Conservation (phyloP, 1,140 invertebrate species). For the Daktulosphaira vitifoliae region DNA sequence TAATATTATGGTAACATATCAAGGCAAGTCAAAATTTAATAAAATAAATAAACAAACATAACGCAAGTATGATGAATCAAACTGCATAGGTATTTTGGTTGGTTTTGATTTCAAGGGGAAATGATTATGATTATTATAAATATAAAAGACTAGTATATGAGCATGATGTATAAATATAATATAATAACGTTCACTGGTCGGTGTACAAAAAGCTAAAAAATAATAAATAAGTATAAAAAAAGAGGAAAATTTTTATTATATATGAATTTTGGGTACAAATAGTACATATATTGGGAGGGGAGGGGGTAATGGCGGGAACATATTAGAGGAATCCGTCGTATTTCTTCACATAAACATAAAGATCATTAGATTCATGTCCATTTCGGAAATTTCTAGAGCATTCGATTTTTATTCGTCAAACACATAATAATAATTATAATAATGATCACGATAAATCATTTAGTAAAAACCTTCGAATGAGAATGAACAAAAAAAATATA, state of each 20-base stretch:
- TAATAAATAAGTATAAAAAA: slow-evolving; percentile 7
- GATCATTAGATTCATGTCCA: not conserved
- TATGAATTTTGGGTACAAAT: not conserved
- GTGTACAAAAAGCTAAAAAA: slow-evolving; percentile 11
- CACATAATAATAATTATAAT: too few species aligned
- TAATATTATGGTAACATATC: slow-evolving; percentile 28
- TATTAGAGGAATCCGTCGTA: not conserved
- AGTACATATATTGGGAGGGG: not conserved
- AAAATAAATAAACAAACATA: slow-evolving; percentile 32
- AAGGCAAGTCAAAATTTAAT: slow-evolving; percentile 27
- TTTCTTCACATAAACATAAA: not conserved
- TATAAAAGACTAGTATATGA: slow-evolving; percentile 21
- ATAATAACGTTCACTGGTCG: not conserved
- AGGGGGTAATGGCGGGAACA: too few species aligned
- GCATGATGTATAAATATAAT: slow-evolving; percentile 19
- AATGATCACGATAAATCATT: not conserved
- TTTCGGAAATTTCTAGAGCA: not conserved
- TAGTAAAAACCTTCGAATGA: slow-evolving; percentile 1
- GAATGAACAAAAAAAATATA: slow-evolving; percentile 1
- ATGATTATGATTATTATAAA: not conserved
- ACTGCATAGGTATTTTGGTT: slow-evolving; percentile 15
- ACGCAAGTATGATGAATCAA: slow-evolving; percentile 19
- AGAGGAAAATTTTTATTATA: not conserved
- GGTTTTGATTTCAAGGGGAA: slow-evolving; percentile 1
- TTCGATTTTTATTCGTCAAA: not conserved